Evolutionary conservation across 2,113 vertebrate genomes (phyloP).

Genomic region (Clarias macrocephalus): DNA sequence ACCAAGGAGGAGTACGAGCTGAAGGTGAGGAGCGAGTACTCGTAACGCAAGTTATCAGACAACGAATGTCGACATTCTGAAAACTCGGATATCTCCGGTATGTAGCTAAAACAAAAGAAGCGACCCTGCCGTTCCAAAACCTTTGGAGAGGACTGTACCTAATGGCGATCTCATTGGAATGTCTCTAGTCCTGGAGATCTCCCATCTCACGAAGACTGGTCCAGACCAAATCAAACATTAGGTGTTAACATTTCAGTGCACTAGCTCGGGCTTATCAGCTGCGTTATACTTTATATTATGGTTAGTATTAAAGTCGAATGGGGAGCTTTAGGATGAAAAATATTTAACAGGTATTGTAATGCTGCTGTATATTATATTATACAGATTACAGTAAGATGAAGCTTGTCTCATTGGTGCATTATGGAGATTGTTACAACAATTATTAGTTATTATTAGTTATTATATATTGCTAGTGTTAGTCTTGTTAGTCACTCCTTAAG

Average conservation of each 20-base stretch:
- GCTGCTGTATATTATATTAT: neutral
- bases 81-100: neutral
- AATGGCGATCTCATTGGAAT: neutral
- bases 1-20: constrained; percentile 92
- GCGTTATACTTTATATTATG: neutral
- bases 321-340: neutral
- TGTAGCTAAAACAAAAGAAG: neutral
- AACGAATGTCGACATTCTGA: neutral
- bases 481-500: neutral
- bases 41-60: neutral
- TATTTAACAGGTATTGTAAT: neutral
- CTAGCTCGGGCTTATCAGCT: neutral
- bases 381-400: neutral
- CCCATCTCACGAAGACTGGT: neutral
- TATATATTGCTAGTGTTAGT: neutral
- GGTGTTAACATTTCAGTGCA: neutral
- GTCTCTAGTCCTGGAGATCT: too few species aligned
- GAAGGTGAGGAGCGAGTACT: constrained; percentile 76
- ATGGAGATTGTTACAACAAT: neutral
- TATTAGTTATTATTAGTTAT: neutral
- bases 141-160: neutral
- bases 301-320: neutral
- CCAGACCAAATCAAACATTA: neutral
- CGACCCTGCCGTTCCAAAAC: neutral
- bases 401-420: neutral